Conservation (phyloP, 2,888 invertebrate species). For the Watsonalla cultraria region DNA sequence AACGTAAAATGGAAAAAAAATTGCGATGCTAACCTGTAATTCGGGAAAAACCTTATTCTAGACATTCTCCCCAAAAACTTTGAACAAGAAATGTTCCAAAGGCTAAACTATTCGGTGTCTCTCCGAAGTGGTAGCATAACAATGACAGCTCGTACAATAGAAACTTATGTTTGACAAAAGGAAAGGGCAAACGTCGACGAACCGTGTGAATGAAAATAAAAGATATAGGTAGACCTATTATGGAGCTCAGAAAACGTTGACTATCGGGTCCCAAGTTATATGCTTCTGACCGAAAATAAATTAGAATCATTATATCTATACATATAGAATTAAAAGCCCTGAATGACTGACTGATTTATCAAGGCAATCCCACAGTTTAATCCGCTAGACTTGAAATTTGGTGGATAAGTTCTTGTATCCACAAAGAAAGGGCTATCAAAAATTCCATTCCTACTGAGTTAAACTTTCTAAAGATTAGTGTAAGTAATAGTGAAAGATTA, state of each 20-base stretch:
- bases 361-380: too few relatives aligned
- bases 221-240: slow-evolving; percentile 37
- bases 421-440: too few relatives aligned
- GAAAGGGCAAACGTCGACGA: slow-evolving; percentile 41
- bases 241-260: slow-evolving; percentile 35
- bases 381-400: too few relatives aligned
- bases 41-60: not conserved
- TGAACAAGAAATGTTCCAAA: slow-evolving; percentile 27
- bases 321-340: not conserved
- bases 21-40: too few relatives aligned
- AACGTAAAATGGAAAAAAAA: too few relatives aligned
- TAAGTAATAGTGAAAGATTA: too few relatives aligned
- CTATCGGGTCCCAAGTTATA: slow-evolving; percentile 6
- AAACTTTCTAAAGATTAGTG: too few relatives aligned
- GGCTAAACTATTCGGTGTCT: slow-evolving; percentile 35
- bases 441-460: too few relatives aligned
- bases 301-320: not conserved
- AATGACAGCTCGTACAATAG: slow-evolving; percentile 58
- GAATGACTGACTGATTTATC: too few relatives aligned
- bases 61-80: slow-evolving; percentile 2
- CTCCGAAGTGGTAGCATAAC: slow-evolving; percentile 47
- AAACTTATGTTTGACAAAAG: slow-evolving; percentile 59
- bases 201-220: slow-evolving; percentile 60
- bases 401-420: too few relatives aligned
- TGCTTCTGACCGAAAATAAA: not conserved